phyloP scores from a whole-genome alignment of 2,888 invertebrate species.

The Acronicta alni region DNA sequence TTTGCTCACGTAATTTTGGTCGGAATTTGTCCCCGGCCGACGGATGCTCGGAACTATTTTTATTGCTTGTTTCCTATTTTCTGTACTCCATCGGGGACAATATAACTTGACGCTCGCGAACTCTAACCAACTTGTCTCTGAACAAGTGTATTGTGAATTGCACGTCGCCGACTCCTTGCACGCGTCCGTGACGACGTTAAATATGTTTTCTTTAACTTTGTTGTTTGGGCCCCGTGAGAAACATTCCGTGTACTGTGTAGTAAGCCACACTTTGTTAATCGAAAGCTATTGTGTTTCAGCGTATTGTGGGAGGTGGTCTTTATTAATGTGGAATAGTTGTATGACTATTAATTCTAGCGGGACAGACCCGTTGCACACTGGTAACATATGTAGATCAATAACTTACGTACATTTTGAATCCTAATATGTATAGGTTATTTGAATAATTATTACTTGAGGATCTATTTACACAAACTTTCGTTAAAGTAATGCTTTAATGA shows the following conservation, averaged over 20 bases:
- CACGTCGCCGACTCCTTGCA: slow-evolving; percentile 72
- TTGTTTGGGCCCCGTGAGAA: slow-evolving; percentile 69
- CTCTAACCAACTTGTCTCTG: slow-evolving; percentile 79
- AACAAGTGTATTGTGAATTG: slow-evolving; percentile 84
- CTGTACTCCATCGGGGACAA: slow-evolving; percentile 81
- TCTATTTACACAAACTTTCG: slow-evolving; percentile 24
- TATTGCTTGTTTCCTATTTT: slow-evolving; percentile 88
- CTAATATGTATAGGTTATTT: slow-evolving; percentile 2
- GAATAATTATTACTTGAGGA: slow-evolving; percentile 16
- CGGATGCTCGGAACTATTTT: slow-evolving; percentile 86
- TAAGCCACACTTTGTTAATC: slow-evolving; percentile 57
- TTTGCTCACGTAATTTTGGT: slow-evolving; percentile 88
- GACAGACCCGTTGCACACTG: slow-evolving; percentile 7
- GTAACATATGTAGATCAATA: slow-evolving; percentile 14
- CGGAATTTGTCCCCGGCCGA: slow-evolving; percentile 84
- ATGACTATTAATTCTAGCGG: slow-evolving; percentile 30
- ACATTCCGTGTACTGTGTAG: slow-evolving; percentile 50
- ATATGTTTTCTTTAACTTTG: slow-evolving; percentile 70
- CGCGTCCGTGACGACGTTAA: slow-evolving; percentile 59
- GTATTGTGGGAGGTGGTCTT: slow-evolving; percentile 30
- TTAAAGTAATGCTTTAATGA: slow-evolving; percentile 38
- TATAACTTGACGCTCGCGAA: slow-evolving; percentile 81
- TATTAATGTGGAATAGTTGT: slow-evolving; percentile 39
- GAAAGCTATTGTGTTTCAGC: slow-evolving; percentile 50
- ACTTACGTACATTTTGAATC: slow-evolving; percentile 6